Evolutionary conservation across 2,113 vertebrate species (phyloP).

Genomic region (Antigone vipio): DNA sequence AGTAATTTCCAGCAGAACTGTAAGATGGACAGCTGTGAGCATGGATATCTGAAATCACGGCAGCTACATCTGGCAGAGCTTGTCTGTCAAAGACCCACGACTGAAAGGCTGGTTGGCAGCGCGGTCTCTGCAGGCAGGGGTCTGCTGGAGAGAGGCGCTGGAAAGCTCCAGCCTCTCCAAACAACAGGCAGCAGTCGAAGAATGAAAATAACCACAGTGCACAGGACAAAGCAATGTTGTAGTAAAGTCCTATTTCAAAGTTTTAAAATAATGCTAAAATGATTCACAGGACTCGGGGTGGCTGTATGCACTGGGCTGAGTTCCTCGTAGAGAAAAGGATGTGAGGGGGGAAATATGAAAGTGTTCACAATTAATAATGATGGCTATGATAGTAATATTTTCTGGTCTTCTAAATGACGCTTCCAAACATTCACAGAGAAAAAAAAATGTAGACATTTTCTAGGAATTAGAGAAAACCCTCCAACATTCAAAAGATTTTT

Average conservation of each 20-base stretch:
- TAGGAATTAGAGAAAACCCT: not conserved
- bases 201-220: not conserved
- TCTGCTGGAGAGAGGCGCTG: not conserved
- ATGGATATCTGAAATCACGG: slow-evolving; percentile 13
- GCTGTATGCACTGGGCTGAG: not conserved
- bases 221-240: not conserved
- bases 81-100: slow-evolving; percentile 2
- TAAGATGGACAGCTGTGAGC: slow-evolving; percentile 41
- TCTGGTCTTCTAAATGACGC: not conserved
- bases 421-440: not conserved
- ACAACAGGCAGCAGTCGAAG: not conserved
- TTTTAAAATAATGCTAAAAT: not conserved
- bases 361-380: not conserved
- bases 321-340: not conserved
- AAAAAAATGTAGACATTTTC: not conserved
- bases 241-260: not conserved
- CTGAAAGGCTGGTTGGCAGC: slow-evolving; percentile 8
- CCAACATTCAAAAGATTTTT: not conserved
- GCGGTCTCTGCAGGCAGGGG: not conserved
- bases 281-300: not conserved
- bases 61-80: slow-evolving; percentile 38
- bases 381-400: not conserved
- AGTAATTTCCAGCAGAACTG: slow-evolving; percentile 19
- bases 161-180: slow-evolving; percentile 6
- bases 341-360: not conserved